Conservation (phyloP, 1,140 invertebrate genomes). For the Ceratoteleas bidentatus region DNA sequence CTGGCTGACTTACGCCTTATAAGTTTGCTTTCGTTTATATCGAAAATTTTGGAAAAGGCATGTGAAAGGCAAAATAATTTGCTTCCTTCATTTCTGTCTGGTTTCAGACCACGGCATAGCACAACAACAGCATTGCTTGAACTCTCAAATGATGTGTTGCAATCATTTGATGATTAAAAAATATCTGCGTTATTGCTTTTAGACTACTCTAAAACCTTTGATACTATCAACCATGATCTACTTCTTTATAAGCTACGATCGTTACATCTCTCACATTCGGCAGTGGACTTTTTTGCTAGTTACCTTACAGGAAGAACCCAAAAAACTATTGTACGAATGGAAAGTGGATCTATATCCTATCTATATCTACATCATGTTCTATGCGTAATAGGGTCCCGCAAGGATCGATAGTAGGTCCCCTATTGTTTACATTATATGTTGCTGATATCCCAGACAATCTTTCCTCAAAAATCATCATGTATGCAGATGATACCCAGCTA, state of each 20-base stretch:
- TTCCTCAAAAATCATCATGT: not conserved
- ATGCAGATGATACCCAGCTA: not conserved
- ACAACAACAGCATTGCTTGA: not conserved
- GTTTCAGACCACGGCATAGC: not conserved
- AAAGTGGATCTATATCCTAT: not conserved
- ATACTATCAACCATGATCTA: not conserved
- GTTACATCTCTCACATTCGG: not conserved
- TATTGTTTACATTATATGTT: not conserved
- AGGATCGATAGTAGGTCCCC: not conserved
- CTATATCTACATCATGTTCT: not conserved
- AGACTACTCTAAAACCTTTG: not conserved
- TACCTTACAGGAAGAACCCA: not conserved
- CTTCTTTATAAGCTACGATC: not conserved
- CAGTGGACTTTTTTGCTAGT: not conserved
- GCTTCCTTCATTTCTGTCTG: not conserved
- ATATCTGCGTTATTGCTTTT: not conserved
- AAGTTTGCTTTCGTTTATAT: not conserved
- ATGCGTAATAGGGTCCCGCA: not conserved
- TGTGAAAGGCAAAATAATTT: not conserved
- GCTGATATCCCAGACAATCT: not conserved
- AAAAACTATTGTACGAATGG: too few relatives aligned
- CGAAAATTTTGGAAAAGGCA: not conserved
- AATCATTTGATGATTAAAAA: not conserved
- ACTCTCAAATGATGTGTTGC: not conserved
- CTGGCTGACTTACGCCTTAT: not conserved